Evolutionary conservation across 2,113 vertebrate genomes (phyloP).

Genomic region (Sceloporus undulatus): DNA sequence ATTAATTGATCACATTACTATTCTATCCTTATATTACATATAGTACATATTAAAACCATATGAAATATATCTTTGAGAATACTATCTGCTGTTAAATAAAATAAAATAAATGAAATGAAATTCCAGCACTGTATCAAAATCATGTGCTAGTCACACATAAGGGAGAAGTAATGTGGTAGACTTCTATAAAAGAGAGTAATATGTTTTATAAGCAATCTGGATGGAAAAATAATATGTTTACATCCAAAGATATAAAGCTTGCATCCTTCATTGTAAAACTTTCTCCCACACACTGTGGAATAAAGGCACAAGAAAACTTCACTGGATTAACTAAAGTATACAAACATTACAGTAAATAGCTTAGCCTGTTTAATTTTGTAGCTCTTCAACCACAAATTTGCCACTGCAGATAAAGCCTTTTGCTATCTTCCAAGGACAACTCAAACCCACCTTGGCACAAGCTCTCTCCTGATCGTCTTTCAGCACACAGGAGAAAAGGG

Average conservation of each 20-base stretch:
- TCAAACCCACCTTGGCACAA: not conserved
- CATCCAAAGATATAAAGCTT: not conserved
- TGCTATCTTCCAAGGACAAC: not conserved
- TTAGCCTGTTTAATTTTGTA: not conserved
- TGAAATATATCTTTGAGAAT: not conserved
- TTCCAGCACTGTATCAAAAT: not conserved
- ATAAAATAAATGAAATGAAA: not conserved
- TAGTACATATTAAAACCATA: not conserved
- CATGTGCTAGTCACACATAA: not conserved
- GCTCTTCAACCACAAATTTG: not conserved
- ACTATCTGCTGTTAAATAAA: not conserved
- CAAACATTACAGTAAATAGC: not conserved
- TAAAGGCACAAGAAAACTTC: not conserved
- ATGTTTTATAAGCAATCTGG: not conserved
- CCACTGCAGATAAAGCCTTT: not conserved
- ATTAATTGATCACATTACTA: constrained; percentile 33
- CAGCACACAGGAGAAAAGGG: too few species aligned
- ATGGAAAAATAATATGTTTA: not conserved
- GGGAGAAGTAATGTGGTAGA: not conserved
- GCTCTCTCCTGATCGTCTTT: too few species aligned
- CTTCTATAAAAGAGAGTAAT: not conserved
- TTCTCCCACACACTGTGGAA: not conserved
- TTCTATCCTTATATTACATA: not conserved
- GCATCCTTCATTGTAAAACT: not conserved
- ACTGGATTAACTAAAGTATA: not conserved